A percentile compares a stretch with the other conserved stretches of the same genome.
phyloP scores from a whole-genome alignment of 2,113 vertebrate species.

The Syngnathus floridae region DNA sequence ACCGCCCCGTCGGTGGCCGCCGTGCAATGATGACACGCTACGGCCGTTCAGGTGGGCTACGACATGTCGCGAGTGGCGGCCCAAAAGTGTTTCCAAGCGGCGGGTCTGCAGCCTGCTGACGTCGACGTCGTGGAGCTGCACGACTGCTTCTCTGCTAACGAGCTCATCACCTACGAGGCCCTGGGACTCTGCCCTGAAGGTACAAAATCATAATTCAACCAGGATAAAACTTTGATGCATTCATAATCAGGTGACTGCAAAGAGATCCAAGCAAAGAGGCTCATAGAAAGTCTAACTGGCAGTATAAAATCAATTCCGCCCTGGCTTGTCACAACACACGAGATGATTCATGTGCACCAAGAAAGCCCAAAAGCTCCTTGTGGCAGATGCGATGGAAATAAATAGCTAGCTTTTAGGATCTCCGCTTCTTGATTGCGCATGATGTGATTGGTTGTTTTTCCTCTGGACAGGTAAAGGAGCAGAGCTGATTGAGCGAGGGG shows the following conservation, averaged over 20 bases:
- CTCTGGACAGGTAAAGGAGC: conserved; percentile 76
- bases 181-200: conserved; percentile 89
- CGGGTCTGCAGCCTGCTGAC: conserved; percentile 77
- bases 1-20: no score
- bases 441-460: background rate
- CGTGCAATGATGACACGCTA: no score
- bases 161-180: conserved; percentile 92
- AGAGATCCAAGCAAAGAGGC: no score
- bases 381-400: no score
- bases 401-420: no score
- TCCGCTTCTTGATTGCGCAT: background rate
- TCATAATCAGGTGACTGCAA: no score
- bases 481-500: conserved; percentile 88
- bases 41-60: conserved; percentile 78
- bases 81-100: conserved; percentile 73
- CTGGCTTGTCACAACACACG: no score
- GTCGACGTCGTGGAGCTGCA: conserved; percentile 92
- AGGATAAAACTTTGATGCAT: no score
- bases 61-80: conserved; percentile 86
- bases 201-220: conserved; percentile 38
- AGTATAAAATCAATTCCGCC: no score
- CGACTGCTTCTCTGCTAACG: conserved; percentile 92
- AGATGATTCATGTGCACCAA: no score
- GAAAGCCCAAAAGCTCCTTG: no score
- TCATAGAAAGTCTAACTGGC: no score